Conservation (phyloP, 2,888 invertebrate species). For the Charanyca ferruginea region DNA sequence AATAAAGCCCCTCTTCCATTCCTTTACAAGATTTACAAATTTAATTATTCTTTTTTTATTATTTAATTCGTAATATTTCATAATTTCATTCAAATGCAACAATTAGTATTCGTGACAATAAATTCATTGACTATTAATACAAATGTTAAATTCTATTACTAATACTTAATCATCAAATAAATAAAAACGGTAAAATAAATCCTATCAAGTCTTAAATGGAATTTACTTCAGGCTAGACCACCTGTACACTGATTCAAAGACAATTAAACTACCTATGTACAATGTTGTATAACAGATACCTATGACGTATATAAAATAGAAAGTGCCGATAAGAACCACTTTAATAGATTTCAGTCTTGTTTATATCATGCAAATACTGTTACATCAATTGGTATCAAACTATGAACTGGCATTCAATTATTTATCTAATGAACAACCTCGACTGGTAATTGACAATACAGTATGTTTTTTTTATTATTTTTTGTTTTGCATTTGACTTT, state of each 20-base stretch:
- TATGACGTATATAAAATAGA: conserved; percentile 73
- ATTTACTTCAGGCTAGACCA: conserved; percentile 27
- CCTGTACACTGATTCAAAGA: conserved; percentile 51
- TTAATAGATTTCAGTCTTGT: conserved; percentile 76
- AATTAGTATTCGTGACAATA: no score
- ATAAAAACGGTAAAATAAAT: no score
- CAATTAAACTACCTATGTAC: conserved; percentile 71
- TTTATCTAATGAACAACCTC: conserved; percentile 61
- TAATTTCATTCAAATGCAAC: no score
- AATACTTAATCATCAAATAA: no score
- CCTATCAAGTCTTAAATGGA: conserved; percentile 17
- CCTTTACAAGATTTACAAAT: no score
- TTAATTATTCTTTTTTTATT: no score
- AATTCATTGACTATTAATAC: no score
- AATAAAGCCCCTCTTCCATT: no score
- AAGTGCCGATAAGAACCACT: conserved; percentile 74
- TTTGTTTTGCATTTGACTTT: neutral
- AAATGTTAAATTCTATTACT: no score
- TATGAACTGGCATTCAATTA: conserved; percentile 63
- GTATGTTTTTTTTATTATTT: conserved; percentile 32
- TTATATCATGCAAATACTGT: conserved; percentile 74
- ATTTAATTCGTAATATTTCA: no score
- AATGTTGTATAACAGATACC: conserved; percentile 70
- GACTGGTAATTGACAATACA: conserved; percentile 55
- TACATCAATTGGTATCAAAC: conserved; percentile 67